phyloP scores from a whole-genome alignment of 1,140 invertebrate genomes.

The Anadara kagoshimensis region DNA sequence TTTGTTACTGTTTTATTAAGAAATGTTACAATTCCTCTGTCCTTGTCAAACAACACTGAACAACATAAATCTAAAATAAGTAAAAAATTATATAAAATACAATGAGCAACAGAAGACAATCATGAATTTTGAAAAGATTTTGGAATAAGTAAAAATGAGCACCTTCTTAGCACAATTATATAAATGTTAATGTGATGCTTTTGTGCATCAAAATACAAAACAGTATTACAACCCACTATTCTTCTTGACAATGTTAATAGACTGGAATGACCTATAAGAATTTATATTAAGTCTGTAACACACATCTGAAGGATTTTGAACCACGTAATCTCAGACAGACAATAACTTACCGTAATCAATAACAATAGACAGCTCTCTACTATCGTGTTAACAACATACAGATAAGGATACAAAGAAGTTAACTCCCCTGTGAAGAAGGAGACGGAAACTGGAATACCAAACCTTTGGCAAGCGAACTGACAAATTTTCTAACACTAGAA shows the following conservation, averaged over 20 bases:
- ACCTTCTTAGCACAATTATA: not conserved
- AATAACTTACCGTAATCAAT: too few relatives aligned
- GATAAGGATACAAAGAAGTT: too few relatives aligned
- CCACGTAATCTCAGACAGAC: too few relatives aligned
- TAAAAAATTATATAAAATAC: conserved; percentile 1
- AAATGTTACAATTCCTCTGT: conserved; percentile 62
- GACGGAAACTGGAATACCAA: too few relatives aligned
- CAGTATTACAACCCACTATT: not conserved
- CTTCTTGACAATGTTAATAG: not conserved
- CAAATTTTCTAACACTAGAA: too few relatives aligned
- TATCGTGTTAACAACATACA: too few relatives aligned
- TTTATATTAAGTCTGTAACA: too few relatives aligned
- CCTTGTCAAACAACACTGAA: conserved; percentile 67
- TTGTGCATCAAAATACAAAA: not conserved
- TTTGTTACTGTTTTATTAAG: conserved; percentile 56
- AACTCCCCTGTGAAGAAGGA: too few relatives aligned
- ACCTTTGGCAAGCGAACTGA: too few relatives aligned
- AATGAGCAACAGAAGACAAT: not conserved
- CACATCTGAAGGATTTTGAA: too few relatives aligned
- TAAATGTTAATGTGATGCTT: conserved; percentile 4
- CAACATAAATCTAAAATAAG: conserved; percentile 61
- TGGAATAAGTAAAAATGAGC: not conserved
- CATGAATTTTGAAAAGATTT: not conserved
- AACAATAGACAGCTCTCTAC: too few relatives aligned
- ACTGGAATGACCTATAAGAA: not conserved